Evolutionary conservation across 2,888 invertebrate genomes (phyloP).

Genomic region (Latheticus oryzae): DNA sequence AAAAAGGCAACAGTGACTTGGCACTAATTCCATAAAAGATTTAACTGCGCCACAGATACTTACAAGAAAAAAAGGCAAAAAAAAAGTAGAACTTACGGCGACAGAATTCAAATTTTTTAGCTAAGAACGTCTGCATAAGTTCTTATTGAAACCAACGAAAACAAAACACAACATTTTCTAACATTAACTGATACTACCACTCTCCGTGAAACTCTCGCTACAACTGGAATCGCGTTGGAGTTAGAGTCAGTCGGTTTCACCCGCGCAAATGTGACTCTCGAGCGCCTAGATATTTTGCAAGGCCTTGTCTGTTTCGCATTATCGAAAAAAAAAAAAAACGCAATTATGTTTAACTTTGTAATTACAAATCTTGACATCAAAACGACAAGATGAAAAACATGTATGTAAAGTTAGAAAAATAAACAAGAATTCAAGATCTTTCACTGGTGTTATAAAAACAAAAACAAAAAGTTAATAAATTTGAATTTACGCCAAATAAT

Average conservation of each 20-base stretch:
- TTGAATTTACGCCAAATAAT: constrained; percentile 4
- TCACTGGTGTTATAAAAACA: too few relatives aligned
- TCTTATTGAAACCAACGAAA: neutral
- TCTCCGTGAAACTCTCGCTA: constrained; percentile 9
- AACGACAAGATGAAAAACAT: too few relatives aligned
- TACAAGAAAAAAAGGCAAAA: constrained; percentile 5
- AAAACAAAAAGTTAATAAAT: too few relatives aligned
- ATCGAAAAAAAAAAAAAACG: constrained; percentile 34
- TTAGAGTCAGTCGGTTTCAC: constrained; percentile 41
- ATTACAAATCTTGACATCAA: too few relatives aligned
- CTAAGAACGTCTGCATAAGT: constrained; percentile 57
- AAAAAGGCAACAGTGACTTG: constrained; percentile 10
- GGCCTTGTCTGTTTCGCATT: constrained; percentile 51
- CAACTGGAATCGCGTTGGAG: constrained; percentile 29
- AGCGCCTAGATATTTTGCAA: constrained; percentile 57
- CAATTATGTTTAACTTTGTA: too few relatives aligned
- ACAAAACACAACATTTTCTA: constrained; percentile 12
- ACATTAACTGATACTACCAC: constrained; percentile 15
- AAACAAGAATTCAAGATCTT: too few relatives aligned
- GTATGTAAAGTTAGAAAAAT: too few relatives aligned
- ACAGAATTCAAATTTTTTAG: constrained; percentile 46
- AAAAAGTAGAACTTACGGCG: constrained; percentile 17
- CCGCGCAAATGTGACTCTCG: constrained; percentile 49
- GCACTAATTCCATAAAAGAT: constrained; percentile 5
- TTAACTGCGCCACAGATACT: neutral